Evolutionary conservation across 1,140 invertebrate species (phyloP).

Genomic region (Solenopsis fugax): DNA sequence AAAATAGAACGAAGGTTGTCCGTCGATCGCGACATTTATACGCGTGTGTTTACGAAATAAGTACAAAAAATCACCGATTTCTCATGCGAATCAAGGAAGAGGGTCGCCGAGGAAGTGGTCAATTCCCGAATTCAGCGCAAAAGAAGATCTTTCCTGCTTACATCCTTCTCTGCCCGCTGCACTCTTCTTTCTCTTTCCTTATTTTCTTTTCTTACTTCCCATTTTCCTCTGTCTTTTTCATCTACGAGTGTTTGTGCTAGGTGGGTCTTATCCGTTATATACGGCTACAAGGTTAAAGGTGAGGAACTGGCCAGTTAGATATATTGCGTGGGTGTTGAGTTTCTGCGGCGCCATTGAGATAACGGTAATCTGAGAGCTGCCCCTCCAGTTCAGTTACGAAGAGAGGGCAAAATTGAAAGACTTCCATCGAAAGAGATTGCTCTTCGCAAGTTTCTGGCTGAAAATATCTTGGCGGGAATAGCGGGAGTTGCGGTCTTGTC

Average conservation of each 20-base stretch:
- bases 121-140: constrained; percentile 70
- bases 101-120: constrained; percentile 56
- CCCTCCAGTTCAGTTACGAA: constrained; percentile 35
- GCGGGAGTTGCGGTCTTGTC: neutral
- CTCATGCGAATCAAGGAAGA: constrained; percentile 63
- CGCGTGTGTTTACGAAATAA: constrained; percentile 32
- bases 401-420: constrained; percentile 70
- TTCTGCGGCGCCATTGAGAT: constrained; percentile 71
- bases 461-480: constrained; percentile 39
- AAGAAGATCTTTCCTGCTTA: constrained; percentile 46
- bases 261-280: constrained; percentile 72
- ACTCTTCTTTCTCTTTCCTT: neutral
- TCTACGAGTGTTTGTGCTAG: constrained; percentile 41
- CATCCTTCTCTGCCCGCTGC: neutral
- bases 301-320: constrained; percentile 71
- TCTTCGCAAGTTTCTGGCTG: neutral
- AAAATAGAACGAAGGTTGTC: neutral
- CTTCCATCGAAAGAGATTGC: constrained; percentile 48
- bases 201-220: neutral
- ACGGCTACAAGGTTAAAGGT: constrained; percentile 73
- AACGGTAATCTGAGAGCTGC: constrained; percentile 73
- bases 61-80: constrained; percentile 66
- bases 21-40: neutral
- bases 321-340: constrained; percentile 74
- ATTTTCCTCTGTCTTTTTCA: constrained; percentile 41